These are phyloP conservation scores for Myotis planiceps DNA, from an alignment of 2,797 vertebrate genomes.

Conservation along the genomic window DNA sequence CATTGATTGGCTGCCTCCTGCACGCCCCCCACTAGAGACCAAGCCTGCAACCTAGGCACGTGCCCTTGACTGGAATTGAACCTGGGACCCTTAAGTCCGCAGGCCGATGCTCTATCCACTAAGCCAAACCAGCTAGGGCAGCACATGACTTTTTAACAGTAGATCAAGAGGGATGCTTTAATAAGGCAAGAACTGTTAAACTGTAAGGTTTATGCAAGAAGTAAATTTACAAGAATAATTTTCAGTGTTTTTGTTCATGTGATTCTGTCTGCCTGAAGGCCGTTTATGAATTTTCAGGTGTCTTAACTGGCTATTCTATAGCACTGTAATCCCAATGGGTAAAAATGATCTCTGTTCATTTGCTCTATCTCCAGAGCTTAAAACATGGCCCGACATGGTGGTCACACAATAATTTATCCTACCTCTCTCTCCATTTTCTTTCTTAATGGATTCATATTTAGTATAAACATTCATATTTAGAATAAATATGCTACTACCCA, in stretches of 20 bases:
- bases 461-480: slow-evolving; percentile 21
- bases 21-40: too few species aligned
- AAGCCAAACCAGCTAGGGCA: too few species aligned
- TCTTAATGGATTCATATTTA: neutral
- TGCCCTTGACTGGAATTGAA: too few species aligned
- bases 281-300: slow-evolving; percentile 29
- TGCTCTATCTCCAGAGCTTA: neutral
- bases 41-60: too few species aligned
- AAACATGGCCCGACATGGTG: neutral
- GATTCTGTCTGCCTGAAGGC: neutral
- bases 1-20: too few species aligned
- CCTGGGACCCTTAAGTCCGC: too few species aligned
- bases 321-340: neutral
- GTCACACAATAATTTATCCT: neutral
- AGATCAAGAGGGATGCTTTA: neutral
- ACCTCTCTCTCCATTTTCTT: neutral
- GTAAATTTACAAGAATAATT: slow-evolving; percentile 12
- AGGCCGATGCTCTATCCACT: too few species aligned
- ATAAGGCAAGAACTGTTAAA: neutral
- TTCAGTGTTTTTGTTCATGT: neutral
- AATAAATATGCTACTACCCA: neutral
- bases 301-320: neutral
- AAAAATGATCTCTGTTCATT: neutral
- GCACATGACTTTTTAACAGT: neutral
- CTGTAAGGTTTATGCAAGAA: neutral